A percentile compares a stretch with the other conserved stretches of the same genome.
phyloP scores from a whole-genome alignment of 1,140 invertebrate genomes.

The Eurosta solidaginis region DNA sequence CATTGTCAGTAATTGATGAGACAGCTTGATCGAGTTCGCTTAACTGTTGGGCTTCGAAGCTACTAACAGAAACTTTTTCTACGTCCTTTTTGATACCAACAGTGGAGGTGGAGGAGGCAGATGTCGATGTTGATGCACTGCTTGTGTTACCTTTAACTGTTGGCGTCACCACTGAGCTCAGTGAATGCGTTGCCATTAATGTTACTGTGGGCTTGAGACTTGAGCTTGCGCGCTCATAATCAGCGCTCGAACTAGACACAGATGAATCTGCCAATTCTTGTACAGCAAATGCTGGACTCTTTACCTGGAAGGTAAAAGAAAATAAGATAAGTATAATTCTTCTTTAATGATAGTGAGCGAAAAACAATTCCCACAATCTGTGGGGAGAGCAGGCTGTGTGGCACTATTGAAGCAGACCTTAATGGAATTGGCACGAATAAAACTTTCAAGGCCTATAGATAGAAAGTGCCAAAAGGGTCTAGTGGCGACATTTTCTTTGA shows the following conservation, averaged over 20 bases:
- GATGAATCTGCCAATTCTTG: neutral
- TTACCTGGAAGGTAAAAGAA: neutral
- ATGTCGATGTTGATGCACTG: neutral
- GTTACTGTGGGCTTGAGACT: neutral
- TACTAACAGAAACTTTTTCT: neutral
- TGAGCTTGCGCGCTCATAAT: neutral
- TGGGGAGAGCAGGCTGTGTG: too few species aligned
- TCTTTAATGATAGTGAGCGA: too few species aligned
- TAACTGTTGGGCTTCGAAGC: constrained; percentile 37
- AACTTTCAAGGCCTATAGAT: too few species aligned
- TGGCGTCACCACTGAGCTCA: neutral
- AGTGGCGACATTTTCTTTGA: too few species aligned
- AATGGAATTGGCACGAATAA: too few species aligned
- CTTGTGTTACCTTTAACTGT: neutral
- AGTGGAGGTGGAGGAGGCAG: too few species aligned
- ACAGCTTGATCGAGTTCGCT: constrained; percentile 53
- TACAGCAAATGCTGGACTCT: neutral
- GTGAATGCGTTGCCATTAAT: neutral
- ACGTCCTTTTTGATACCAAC: too few species aligned
- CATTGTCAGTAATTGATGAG: constrained; percentile 46
- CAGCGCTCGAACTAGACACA: neutral
- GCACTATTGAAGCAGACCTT: too few species aligned
- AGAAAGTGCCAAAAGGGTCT: too few species aligned
- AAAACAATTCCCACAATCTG: too few species aligned
- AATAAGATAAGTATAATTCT: too few species aligned